phyloP scores from a whole-genome alignment of 2,888 invertebrate genomes.

The Serrognathus titanus region DNA sequence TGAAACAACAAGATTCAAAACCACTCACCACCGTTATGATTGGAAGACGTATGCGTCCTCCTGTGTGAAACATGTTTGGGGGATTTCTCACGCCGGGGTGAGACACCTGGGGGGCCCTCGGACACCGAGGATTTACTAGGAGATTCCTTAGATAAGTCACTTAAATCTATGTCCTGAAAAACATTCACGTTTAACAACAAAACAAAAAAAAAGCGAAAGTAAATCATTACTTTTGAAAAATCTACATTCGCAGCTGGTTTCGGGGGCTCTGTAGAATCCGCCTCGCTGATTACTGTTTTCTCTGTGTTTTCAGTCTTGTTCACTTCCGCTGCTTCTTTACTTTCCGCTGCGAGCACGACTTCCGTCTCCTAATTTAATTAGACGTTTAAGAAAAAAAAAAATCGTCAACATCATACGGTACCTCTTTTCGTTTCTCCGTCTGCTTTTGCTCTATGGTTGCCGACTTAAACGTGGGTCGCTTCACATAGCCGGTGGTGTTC shows the following conservation, averaged over 20 bases:
- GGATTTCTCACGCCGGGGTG: slow-evolving; percentile 35
- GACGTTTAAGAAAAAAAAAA: background rate
- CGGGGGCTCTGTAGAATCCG: slow-evolving; percentile 46
- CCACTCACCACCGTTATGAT: slow-evolving; percentile 5
- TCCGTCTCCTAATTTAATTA: slow-evolving; percentile 3
- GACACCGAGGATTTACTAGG: slow-evolving; percentile 17
- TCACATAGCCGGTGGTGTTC: slow-evolving; percentile 86
- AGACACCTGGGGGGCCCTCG: slow-evolving; percentile 45
- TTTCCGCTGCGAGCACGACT: slow-evolving; percentile 1
- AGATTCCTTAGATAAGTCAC: slow-evolving; percentile 17
- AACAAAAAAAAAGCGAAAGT: slow-evolving; percentile 5
- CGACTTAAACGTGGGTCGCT: slow-evolving; percentile 44
- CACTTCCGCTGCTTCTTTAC: slow-evolving; percentile 26
- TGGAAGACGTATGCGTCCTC: slow-evolving; percentile 4
- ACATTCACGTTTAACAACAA: background rate
- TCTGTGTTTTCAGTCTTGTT: slow-evolving; percentile 30
- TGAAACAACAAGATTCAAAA: background rate
- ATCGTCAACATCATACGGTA: slow-evolving; percentile 6
- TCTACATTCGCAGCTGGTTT: slow-evolving; percentile 27
- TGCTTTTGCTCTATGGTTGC: slow-evolving; percentile 5
- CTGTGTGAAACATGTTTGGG: slow-evolving; percentile 24
- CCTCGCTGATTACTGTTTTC: slow-evolving; percentile 47
- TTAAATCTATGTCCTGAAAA: slow-evolving; percentile 21
- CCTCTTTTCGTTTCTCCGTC: slow-evolving; percentile 15
- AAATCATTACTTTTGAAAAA: slow-evolving; percentile 6